phyloP scores from a whole-genome alignment of 2,797 vertebrate genomes.

The Myotis findleyi region DNA sequence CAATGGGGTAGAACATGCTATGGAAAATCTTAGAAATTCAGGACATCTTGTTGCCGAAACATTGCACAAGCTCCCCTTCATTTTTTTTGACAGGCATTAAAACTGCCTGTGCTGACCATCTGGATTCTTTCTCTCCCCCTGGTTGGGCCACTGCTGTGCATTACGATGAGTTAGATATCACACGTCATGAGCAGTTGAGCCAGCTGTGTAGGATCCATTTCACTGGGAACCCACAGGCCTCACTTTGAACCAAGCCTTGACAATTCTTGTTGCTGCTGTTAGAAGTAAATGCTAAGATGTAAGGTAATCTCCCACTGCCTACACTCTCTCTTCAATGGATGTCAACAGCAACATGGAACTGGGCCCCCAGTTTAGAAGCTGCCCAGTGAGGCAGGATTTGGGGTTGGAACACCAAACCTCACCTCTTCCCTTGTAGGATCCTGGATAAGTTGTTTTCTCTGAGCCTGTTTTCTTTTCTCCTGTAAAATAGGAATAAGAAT shows the following conservation, averaged over 20 bases:
- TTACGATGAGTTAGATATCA: not conserved
- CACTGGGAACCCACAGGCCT: not conserved
- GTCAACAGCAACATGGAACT: not conserved
- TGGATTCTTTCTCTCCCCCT: not conserved
- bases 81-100: not conserved
- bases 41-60: not conserved
- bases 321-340: fast-evolving
- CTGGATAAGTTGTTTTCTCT: not conserved
- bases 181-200: not conserved
- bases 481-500: not conserved
- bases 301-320: not conserved
- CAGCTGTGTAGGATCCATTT: not conserved
- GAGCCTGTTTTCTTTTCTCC: not conserved
- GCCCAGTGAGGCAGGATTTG: not conserved
- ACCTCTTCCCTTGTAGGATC: not conserved
- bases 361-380: not conserved
- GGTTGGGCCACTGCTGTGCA: not conserved
- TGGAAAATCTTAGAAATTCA: not conserved
- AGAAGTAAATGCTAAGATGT: not conserved
- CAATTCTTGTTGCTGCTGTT: not conserved
- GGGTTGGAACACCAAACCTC: not conserved
- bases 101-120: not conserved
- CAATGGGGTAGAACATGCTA: not conserved
- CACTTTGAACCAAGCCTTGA: not conserved
- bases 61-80: fast-evolving